phyloP scores from a whole-genome alignment of 1,140 invertebrate genomes.

The Monochamus saltuarius region DNA sequence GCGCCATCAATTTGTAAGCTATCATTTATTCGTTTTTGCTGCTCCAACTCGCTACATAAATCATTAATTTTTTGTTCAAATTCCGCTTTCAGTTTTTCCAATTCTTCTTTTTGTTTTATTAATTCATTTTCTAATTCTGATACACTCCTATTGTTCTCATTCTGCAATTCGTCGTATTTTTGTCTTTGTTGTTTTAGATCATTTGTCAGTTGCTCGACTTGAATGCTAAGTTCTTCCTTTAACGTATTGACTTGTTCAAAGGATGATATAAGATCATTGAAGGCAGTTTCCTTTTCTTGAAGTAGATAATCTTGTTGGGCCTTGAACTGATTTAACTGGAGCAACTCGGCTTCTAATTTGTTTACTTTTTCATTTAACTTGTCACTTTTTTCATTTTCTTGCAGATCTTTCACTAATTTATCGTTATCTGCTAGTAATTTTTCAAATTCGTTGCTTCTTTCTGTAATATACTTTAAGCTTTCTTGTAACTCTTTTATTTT shows the following conservation, averaged over 20 bases:
- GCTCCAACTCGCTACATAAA: constrained; percentile 11
- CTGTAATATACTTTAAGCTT: no score
- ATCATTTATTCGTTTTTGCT: constrained; percentile 7
- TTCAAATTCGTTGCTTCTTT: no score
- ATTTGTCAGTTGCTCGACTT: not conserved
- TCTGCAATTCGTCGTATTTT: no score
- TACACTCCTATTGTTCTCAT: no score
- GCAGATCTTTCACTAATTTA: not conserved
- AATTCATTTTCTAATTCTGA: constrained; percentile 12
- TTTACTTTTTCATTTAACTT: constrained; percentile 28
- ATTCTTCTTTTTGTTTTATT: not conserved
- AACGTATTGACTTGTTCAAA: not conserved
- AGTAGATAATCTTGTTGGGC: not conserved
- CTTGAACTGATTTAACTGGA: not conserved
- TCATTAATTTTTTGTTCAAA: constrained; percentile 1
- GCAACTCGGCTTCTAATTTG: constrained; percentile 30
- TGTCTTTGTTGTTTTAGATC: not conserved
- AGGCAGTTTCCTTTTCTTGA: not conserved
- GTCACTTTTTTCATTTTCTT: constrained; percentile 16
- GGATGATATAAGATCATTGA: not conserved
- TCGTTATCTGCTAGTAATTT: not conserved
- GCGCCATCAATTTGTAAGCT: not conserved
- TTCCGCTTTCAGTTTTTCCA: not conserved
- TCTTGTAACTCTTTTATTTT: not conserved
- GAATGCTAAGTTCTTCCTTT: constrained; percentile 6